Base-by-base conservation (phyloP, 1,140 invertebrate species). In the Potamilus streckersoni region DNA sequence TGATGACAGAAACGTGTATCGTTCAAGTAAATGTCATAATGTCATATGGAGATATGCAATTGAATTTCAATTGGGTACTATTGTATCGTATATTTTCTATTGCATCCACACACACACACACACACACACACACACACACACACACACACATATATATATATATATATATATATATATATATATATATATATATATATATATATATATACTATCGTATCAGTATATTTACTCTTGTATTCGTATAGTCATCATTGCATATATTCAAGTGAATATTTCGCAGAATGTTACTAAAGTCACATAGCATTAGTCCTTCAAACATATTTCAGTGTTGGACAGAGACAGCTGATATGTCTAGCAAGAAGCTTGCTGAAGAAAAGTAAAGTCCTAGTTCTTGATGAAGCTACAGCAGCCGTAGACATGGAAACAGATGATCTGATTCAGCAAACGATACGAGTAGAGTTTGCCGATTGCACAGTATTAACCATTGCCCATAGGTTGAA, bases 401-500 rank as follows among this genome's bases (percentile, higher is more conserved):
- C 96, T 2, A 99, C 97, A 2, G 96, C 97, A 38, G 86, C 87
- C 63, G 84, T 89, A 13, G 88, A 89, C 76, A 73, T 86, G 60
- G 83, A 85, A 72, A 89, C 88, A 14, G 96, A 97, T 89, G 95
- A 97, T 89, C 92, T 97, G 56, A 97, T 97, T 86, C 95, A 97
- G 91, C 93, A 93, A 90, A 97, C 96, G 0, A 97, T 98, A 84
- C 92, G 95, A 38, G 92, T 93, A 60, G 95, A 97, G 88, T 98
- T 98, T 88, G 93, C 92, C 82, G 92, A 95, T 76, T 96, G 95
- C 88, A 98, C 97, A 23, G 94, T 98, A 67, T 92, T 98, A 56
- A 98, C 97, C 0, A 98, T 98, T 88, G 97, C 97, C 65, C 97
- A 98, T 91, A 93, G 97, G 56, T 92, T 98, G 67, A 97, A 98